Evolutionary conservation across 2,113 vertebrate genomes (phyloP), one percentile per base, ranked within the genome.

Genomic region (Marmota monax): DNA sequence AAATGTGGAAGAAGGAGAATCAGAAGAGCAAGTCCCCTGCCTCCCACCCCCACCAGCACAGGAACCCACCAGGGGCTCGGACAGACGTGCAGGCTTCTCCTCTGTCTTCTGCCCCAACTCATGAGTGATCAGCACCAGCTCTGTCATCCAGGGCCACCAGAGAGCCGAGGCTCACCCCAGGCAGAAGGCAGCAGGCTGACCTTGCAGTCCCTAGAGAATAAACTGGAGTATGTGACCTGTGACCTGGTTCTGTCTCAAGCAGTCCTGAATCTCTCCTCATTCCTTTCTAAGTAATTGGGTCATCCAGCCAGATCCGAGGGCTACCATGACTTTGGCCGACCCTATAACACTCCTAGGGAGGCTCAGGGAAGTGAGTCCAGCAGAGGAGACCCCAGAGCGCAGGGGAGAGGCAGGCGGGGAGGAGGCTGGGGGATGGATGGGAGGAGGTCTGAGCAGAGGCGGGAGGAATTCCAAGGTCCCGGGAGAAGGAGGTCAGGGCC

Each of bases 11-110:
- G 27, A 37, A 58, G 42, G 58, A 16, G 48, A 58, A 76, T 11
- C 1, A 1, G 1, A 39, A 69, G 16, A 13, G 7, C 61, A 25
- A n/a, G 39, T 1, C 1, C 32, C 2, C 53, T 17, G 13, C 16
- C 39, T 5, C 7, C 32, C 48, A 1, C 5, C 7, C 27, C n/a
- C 10, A 3, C 67, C 84, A 48, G 70, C 39, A 39, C 51, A 1
- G 34, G 32, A 13, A 5, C 20, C 32, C 12, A 5, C 48, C 12
- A 39, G 65, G 70, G 51, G 4, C 53, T 34, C 11, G 18, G 42
- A 17, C 2, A 51, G 27, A 18, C 7, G 17, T 1, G 2, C 20
- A 29, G 72, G 11, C 4, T 5, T 25, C 32, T 20, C 23, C 84
- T 27, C 42, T 48, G 18, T 58, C 74, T 42, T 78, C 4, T 3